Conservation (phyloP, 2,797 vertebrate genomes). For the Urophycis tenuis region DNA sequence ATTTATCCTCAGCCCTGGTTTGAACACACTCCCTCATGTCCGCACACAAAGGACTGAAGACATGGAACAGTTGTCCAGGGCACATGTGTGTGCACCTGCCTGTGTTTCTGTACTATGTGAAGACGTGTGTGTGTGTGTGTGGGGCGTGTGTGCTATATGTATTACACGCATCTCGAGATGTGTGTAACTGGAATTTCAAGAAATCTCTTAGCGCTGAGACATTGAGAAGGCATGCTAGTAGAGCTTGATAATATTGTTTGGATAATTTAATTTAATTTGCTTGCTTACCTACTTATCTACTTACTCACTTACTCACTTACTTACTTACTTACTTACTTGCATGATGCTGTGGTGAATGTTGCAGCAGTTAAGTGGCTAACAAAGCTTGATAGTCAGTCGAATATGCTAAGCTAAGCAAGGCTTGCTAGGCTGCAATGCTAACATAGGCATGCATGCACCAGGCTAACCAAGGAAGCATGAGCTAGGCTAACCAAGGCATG, state of each 20-base stretch:
- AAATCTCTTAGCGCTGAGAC: background rate
- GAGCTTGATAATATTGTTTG: background rate
- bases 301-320: too few species aligned
- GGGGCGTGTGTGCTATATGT: background rate
- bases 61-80: background rate
- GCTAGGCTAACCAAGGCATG: background rate
- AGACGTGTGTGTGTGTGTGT: too few species aligned
- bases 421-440: too few species aligned
- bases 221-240: background rate
- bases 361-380: too few species aligned
- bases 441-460: too few species aligned
- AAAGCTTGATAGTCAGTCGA: background rate
- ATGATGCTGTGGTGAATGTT: background rate
- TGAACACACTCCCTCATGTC: slow-evolving; percentile 10
- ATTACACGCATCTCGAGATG: background rate
- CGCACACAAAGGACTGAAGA: background rate
- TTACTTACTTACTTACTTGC: too few species aligned
- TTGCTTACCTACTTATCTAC: too few species aligned
- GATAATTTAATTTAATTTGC: background rate
- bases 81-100: background rate
- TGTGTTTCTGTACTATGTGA: background rate
- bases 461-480: background rate
- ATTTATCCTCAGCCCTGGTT: slow-evolving; percentile 14
- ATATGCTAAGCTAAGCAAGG: background rate
- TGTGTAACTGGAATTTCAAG: background rate